These are phyloP conservation scores for Sebastes schlegelii DNA, from an alignment of 2,113 vertebrate genomes.

Conservation along the genomic window DNA sequence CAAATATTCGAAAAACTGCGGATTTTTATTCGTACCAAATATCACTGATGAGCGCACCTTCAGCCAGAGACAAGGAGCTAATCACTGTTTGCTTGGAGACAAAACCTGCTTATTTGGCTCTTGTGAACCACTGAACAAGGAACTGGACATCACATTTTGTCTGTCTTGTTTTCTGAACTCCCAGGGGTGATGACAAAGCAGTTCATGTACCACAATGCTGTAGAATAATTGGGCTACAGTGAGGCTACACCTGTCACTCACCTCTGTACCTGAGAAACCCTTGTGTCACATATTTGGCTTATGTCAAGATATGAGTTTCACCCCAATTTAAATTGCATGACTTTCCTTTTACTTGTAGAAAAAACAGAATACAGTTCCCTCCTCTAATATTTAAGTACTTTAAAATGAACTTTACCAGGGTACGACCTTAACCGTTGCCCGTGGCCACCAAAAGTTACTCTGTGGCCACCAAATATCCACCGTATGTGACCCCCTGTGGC, in stretches of 20 bases:
- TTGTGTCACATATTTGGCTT: constrained; percentile 20
- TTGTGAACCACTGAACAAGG: constrained; percentile 15
- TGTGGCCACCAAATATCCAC: too few species aligned
- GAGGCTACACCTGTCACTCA: constrained; percentile 46
- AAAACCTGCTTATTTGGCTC: constrained; percentile 15
- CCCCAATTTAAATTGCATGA: constrained; percentile 1
- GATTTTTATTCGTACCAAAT: neutral
- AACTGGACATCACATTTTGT: constrained; percentile 18
- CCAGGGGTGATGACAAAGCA: constrained; percentile 41
- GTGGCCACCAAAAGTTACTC: too few species aligned
- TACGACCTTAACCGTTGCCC: too few species aligned
- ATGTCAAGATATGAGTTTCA: constrained; percentile 7
- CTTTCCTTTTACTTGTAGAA: neutral
- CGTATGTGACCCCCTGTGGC: too few species aligned
- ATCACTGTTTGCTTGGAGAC: constrained; percentile 24
- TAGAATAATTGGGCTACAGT: constrained; percentile 47
- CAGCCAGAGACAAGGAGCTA: constrained; percentile 11
- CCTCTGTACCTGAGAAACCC: neutral
- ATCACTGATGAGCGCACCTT: constrained; percentile 1
- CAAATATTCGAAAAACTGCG: neutral
- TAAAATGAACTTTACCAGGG: neutral
- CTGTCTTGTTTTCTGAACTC: constrained; percentile 30
- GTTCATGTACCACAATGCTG: constrained; percentile 29
- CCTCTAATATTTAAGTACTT: constrained; percentile 1
- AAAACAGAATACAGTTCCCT: neutral